phyloP scores from a whole-genome alignment of 2,113 vertebrate species.

The Seriola quinqueradiata region DNA sequence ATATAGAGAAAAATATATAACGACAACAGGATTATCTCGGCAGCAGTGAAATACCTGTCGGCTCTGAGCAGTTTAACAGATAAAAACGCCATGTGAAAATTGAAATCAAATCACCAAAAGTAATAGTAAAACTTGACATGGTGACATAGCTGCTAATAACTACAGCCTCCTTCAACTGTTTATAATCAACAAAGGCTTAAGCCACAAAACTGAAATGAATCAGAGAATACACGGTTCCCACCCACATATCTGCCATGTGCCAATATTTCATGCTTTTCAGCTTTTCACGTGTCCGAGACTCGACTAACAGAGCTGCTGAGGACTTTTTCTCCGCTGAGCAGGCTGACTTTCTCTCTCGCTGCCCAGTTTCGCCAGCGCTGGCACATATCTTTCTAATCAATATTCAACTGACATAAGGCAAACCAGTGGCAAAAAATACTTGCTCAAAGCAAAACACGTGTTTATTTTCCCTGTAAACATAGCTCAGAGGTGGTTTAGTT shows the following conservation, averaged over 20 bases:
- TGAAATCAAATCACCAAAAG: not conserved
- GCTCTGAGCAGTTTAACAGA: not conserved
- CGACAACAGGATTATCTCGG: not conserved
- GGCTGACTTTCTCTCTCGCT: conserved; percentile 33
- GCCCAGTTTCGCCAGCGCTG: conserved; percentile 37
- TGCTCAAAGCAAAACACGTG: conserved; percentile 9
- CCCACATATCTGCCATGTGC: not conserved
- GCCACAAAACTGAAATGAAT: not conserved
- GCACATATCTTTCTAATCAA: conserved; percentile 49
- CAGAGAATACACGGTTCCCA: not conserved
- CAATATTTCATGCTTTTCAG: conserved; percentile 22
- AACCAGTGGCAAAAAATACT: conserved; percentile 37
- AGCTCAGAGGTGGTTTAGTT: conserved; percentile 35
- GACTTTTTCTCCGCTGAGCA: conserved; percentile 26
- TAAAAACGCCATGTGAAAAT: not conserved
- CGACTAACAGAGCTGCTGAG: conserved; percentile 15
- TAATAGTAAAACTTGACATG: not conserved
- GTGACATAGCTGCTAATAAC: not conserved
- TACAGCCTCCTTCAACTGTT: not conserved
- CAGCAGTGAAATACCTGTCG: not conserved
- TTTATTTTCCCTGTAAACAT: conserved; percentile 29
- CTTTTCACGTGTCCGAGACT: conserved; percentile 37
- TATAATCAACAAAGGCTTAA: not conserved
- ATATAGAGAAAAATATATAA: not conserved
- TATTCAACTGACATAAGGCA: conserved; percentile 53